A percentile compares a stretch with the other conserved stretches of the same genome.
phyloP scores from a whole-genome alignment of 2,113 vertebrate genomes.

The Patagioenas fasciata region DNA sequence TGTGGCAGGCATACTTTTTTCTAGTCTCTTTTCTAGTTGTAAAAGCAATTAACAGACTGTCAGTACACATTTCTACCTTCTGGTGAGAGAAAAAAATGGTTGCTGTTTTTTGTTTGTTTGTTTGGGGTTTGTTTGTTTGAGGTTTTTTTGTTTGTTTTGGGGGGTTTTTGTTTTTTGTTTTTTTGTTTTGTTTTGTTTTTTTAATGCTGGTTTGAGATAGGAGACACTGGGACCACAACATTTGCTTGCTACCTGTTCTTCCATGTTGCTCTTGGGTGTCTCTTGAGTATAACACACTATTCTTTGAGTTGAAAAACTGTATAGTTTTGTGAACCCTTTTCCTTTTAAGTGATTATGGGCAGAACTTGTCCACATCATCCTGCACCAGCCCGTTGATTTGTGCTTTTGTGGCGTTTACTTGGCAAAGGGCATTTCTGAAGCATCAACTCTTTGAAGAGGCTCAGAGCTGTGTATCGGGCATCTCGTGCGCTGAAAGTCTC shows the following conservation, averaged over 20 bases:
- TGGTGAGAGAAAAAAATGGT: background rate
- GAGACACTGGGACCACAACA: background rate
- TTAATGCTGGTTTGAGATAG: background rate
- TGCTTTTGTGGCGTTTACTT: slow-evolving; percentile 59
- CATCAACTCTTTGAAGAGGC: slow-evolving; percentile 16
- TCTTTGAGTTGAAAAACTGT: background rate
- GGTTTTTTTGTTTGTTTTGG: too few species aligned
- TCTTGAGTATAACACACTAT: background rate
- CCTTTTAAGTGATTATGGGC: background rate
- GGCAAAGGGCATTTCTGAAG: slow-evolving; percentile 38
- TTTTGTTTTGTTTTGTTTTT: too few species aligned
- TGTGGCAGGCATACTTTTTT: background rate
- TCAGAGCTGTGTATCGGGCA: background rate
- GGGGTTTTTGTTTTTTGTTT: background rate
- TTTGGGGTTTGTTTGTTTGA: too few species aligned
- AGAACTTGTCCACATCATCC: background rate
- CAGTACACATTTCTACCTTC: background rate
- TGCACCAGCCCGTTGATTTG: slow-evolving; percentile 29
- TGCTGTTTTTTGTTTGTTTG: background rate
- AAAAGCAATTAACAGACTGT: background rate
- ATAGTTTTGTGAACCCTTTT: background rate
- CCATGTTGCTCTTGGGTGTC: background rate
- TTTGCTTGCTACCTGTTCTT: background rate
- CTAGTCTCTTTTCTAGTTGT: background rate
- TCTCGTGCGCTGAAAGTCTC: slow-evolving; percentile 2